Evolutionary conservation across 2,888 invertebrate species (phyloP), one percentile per base, ranked within the genome.

Genomic region (Stenolophus ochropezus): DNA sequence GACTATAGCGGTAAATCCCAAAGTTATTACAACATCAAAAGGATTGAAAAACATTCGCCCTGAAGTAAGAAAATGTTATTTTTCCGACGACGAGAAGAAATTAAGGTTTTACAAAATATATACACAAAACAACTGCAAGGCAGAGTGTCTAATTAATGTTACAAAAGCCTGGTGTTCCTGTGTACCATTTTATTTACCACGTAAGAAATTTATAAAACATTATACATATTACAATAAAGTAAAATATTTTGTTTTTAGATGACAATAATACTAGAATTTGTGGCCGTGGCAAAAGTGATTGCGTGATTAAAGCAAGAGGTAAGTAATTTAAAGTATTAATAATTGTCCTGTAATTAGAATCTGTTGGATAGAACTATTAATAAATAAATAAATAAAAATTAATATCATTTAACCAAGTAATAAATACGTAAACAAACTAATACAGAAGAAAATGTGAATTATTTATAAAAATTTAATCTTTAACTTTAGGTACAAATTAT

Each of bases 101-200:
- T 83, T 87, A 14, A 82, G 84, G 27, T 86, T 83, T 76, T 86
- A 85, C 83, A 83, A 83, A 69, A 82, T 84, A 11, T 87, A 87
- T 83, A 84, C 86, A 69, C 84, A 86, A 82, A 65, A 83, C 20
- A 86, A 86, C 83, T 87, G 87, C 75, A 82, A 84, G 23, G 61
- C 84, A 42, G 86, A 86, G 82, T 86, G 86, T 81, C 47, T 86
- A 8, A 76, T 85, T 2, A 85, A 86, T 80, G 83, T 81, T 65
- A 86, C 85, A 3, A 75, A 83, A 8, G 16, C 78, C 4, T 27
- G 20, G 4, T 86, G 86, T 51, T 83, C 81, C 4, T 86, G 86
- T 74, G 84, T 85, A 0, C 42, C 83, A 1, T 85, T 86, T 83
- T 84, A 83, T 49, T 84, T 85, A 86, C 86, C 87, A 20, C 83